phyloP scores from a whole-genome alignment of 2,113 vertebrate genomes.

The Chlorocebus sabaeus region DNA sequence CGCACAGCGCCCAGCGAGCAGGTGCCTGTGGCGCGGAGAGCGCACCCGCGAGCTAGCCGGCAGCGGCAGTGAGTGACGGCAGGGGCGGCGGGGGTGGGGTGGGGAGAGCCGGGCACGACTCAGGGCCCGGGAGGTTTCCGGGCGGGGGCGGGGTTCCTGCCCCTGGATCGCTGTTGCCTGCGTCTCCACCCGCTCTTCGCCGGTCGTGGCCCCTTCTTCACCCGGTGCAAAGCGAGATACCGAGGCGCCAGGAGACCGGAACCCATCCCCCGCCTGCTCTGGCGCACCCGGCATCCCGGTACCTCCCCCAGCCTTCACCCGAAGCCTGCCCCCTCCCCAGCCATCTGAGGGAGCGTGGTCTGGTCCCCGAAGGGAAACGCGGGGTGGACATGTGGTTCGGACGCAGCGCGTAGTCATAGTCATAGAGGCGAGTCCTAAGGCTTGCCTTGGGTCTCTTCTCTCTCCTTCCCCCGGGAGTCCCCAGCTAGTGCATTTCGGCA shows the following conservation, averaged over 20 bases:
- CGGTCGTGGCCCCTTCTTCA: not conserved
- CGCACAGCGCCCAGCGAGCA: constrained; percentile 50
- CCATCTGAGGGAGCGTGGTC: not conserved
- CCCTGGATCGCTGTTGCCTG: not conserved
- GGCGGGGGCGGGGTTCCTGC: constrained; percentile 23
- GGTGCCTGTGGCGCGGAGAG: constrained; percentile 59
- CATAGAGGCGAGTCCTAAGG: not conserved
- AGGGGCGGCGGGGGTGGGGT: constrained; percentile 57
- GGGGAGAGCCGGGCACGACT: constrained; percentile 57
- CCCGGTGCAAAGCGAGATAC: not conserved
- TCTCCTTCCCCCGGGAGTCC: not conserved
- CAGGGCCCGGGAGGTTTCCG: constrained; percentile 51
- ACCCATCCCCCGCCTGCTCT: not conserved
- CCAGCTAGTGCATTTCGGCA: not conserved
- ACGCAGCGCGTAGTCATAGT: not conserved
- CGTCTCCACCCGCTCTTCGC: not conserved
- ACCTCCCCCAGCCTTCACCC: not conserved
- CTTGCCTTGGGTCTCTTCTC: not conserved
- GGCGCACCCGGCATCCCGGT: not conserved
- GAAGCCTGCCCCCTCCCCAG: not conserved
- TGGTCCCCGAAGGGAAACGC: not conserved
- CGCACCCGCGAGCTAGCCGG: constrained; percentile 11
- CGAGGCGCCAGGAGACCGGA: not conserved
- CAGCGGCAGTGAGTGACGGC: constrained; percentile 71
- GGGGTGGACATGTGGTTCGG: not conserved